Evolutionary conservation across 1,140 invertebrate genomes (phyloP), one percentile per base, ranked within the genome.

Genomic region (Eueides isabella): DNA sequence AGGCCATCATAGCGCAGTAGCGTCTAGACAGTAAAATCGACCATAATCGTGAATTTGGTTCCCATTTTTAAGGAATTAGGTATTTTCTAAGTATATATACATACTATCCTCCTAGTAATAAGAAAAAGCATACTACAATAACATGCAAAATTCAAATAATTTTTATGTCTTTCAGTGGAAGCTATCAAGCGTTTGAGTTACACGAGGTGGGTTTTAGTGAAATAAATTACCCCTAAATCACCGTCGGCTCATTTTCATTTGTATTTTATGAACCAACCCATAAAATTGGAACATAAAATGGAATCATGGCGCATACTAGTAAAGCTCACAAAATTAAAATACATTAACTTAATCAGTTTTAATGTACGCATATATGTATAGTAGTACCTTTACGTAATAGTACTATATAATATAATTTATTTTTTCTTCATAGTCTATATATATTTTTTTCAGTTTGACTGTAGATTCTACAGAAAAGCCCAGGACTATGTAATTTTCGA

Each of bases 261-360:
- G 68, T 41, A 33, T 70, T 70, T 63, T 70, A 70, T 70, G 68
- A 41, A 62, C 61, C 26, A 30, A 28, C 23, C 31, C 48, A 69
- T 69, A 69, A 69, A 69, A 61, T 69, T 26, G 48, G 67, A 61
- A 61, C 67, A 69, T 67, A 48, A 67, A 67, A 69, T 69, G 67
- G 66, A 19, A 67, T 67, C 6, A 31, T 28, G 28, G n/a, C 66
- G 55, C 31, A 28, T 30, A 31, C 16, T 19, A 55, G 29, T 30
- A 48, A 55, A 67, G 16, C 29, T 30, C 7, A 31, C 28, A 33
- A 67, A 30, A 55, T 48, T 55, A 33, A 30, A 31, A 19, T 64
- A 33, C 30, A 31, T 64, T 31, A 64, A 64, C 5, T 31, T 55
- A 55, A 55, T 55, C 1, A 55, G 9, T 3, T 55, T 55, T n/a